Percentiles rank a stretch among this genome's conserved stretches.
Evolutionary conservation across 2,797 vertebrate genomes (phyloP).

Genomic region (Pipistrellus pygmaeus): DNA sequence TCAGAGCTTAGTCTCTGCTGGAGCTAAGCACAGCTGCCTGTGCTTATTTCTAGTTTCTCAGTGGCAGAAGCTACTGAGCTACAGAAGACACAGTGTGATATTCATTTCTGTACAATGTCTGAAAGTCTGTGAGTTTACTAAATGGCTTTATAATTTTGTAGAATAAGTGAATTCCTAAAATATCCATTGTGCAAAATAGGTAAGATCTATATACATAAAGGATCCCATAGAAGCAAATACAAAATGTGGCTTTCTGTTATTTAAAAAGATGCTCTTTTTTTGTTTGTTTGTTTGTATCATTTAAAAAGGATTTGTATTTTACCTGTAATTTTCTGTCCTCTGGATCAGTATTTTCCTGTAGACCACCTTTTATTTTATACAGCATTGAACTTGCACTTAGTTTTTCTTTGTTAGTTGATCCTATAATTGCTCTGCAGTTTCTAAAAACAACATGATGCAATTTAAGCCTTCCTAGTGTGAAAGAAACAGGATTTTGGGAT

Average conservation of each 20-base stretch:
- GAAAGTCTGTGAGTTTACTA: background rate
- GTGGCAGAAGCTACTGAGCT: background rate
- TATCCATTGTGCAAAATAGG: background rate
- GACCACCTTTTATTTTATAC: slow-evolving; percentile 29
- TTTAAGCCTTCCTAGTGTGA: slow-evolving; percentile 52
- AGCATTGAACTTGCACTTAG: slow-evolving; percentile 59
- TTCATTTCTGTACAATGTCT: background rate
- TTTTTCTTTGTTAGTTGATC: slow-evolving; percentile 57
- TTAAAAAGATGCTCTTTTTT: slow-evolving; percentile 7
- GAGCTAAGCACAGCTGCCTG: background rate
- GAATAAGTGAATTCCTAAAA: slow-evolving; percentile 17
- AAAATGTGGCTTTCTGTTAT: slow-evolving; percentile 12
- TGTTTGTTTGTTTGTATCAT: background rate
- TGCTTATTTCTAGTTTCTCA: background rate
- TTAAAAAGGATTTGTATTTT: slow-evolving; percentile 52
- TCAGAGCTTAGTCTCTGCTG: background rate
- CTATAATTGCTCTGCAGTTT: slow-evolving; percentile 40
- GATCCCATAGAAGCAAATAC: background rate
- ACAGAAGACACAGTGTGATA: background rate
- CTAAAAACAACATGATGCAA: slow-evolving; percentile 1
- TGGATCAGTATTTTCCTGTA: slow-evolving; percentile 25
- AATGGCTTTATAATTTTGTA: background rate
- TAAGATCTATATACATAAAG: background rate
- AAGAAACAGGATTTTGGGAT: slow-evolving; percentile 63
- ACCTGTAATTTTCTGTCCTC: slow-evolving; percentile 44